Evolutionary conservation across 2,888 invertebrate genomes (phyloP).

Genomic region (Ormyrus rosae): DNA sequence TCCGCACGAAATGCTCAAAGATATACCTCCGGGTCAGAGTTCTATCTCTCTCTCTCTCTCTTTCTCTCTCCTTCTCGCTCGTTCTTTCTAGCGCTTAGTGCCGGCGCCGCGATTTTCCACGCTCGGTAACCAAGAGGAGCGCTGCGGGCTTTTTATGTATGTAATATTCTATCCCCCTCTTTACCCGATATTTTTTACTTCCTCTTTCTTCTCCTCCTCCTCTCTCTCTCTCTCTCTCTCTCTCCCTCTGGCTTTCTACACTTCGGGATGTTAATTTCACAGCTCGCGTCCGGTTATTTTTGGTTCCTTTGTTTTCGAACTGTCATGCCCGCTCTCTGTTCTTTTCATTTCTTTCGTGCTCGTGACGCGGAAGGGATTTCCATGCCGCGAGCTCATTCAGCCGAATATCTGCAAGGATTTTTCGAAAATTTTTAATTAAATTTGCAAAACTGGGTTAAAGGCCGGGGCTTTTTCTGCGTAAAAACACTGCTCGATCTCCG

Average conservation of each 20-base stretch:
- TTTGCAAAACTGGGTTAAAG: neutral
- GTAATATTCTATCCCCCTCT: conserved; percentile 39
- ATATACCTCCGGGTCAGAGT: conserved; percentile 20
- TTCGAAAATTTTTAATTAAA: conserved; percentile 25
- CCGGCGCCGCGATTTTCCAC: conserved; percentile 70
- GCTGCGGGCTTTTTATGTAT: conserved; percentile 46
- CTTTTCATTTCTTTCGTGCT: neutral
- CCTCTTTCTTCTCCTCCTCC: neutral
- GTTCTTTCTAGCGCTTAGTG: conserved; percentile 57
- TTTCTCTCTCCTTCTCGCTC: neutral
- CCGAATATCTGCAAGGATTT: neutral
- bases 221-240: conserved; percentile 22
- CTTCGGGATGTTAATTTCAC: conserved; percentile 41
- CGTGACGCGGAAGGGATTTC: conserved; percentile 5
- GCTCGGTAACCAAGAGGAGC: conserved; percentile 59
- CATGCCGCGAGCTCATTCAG: neutral
- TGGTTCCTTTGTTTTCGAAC: conserved; percentile 38
- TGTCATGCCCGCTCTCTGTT: conserved; percentile 20
- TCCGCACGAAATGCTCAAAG: neutral
- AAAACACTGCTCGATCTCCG: too few relatives aligned
- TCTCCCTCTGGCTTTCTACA: conserved; percentile 19
- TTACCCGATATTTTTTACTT: neutral
- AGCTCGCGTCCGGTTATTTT: conserved; percentile 42
- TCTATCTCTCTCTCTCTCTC: neutral
- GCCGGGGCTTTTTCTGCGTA: too few relatives aligned